Evolutionary conservation across 2,797 vertebrate genomes (phyloP), one percentile per base, ranked within the genome.

Genomic region (Mallotus villosus): DNA sequence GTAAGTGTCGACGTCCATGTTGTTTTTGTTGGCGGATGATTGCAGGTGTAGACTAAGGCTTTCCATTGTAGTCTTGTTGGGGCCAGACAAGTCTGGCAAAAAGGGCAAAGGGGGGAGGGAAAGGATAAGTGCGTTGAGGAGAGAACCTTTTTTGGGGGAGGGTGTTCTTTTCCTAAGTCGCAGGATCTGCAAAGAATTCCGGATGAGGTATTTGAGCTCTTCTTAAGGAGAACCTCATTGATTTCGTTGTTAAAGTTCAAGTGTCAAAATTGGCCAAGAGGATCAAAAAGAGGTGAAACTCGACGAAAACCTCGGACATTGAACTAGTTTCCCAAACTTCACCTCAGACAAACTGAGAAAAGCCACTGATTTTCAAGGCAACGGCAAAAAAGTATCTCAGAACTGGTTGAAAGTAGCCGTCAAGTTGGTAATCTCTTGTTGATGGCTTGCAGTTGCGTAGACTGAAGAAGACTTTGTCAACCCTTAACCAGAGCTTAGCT

Each of bases 251-350:
- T 76, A 49, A 29, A 63, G 17, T 64, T 73, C 60, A 17, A 11
- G 70, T 77, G 87, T 90, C 91, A 68, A 92, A 70, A 88, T 84
- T 90, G 65, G 88, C 90, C 78, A 92, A 76, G 75, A 92, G 92
- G 74, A 92, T 92, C 79, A 93, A 89, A 85, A 93, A 92, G 83
- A 92, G 90, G 78, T 91, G 91, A 72, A 91, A 87, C 72, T 88
- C 89, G 63, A 91, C 86, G 73, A 90, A 92, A 81, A 90, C 81
- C 77, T 88, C 82, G 87, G 87, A 92, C 91, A 93, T 92, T 93
- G 89, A 90, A 74, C 53, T 82, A 37, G 80, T 85, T 74, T 86
- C 83, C 65, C 53, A 73, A 85, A 81, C 61, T 76, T 27, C 25
- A 32, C 34, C 19, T 19, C 72, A n/a, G n/a, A 68, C 9, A 46